Base-by-base conservation (phyloP, 2,797 vertebrate genomes). In the Coregonus sp. region DNA sequence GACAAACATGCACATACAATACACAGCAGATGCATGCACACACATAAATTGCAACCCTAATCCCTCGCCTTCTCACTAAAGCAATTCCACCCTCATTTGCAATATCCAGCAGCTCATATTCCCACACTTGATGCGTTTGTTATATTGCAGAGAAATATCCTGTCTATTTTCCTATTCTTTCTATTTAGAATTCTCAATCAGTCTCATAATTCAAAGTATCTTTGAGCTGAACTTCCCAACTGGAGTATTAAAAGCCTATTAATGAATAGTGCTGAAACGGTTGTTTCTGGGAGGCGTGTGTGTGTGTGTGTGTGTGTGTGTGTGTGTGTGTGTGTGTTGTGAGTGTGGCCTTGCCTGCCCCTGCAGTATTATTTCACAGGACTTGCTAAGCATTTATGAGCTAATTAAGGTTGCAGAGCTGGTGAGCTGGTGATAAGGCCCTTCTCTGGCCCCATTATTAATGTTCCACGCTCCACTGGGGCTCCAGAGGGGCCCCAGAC, bases 301-400 rank as follows among this genome's bases (percentile, higher is more conserved):
- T 69, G 29, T 59, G 29, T 25, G 37, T 65, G 40, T 70, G 37
- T 70, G 40, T 51, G 40, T 72, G 50, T 72, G 18, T 68, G 37
- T 70, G 40, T 51, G 40, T 72, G 50, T 72, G 18, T 68, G 66
- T 68, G 66, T 68, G 31, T 68, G 15, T 40, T 47, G 54, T 82
- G 54, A 31, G 47, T 5, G 12, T 73, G 61, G 76, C 76, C 69
- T 76, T 5, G 15, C 74, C 50, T 80, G 61, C 59, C 73, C 73
- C 51, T 9, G 59, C 29, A 61, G 73, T 75, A 68, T 81, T 76
- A 87, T 84, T 85, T 83, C 65, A 73, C 81, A 89, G 88, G 84
- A 82, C 80, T 87, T 86, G 84, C 85, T 86, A 89, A 86, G 84
- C 89, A 80, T 85, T 91, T 91, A 89, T 90, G 90, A 85, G 86